Conservation (phyloP, 2,113 vertebrate species). For the Percina caprodes region DNA sequence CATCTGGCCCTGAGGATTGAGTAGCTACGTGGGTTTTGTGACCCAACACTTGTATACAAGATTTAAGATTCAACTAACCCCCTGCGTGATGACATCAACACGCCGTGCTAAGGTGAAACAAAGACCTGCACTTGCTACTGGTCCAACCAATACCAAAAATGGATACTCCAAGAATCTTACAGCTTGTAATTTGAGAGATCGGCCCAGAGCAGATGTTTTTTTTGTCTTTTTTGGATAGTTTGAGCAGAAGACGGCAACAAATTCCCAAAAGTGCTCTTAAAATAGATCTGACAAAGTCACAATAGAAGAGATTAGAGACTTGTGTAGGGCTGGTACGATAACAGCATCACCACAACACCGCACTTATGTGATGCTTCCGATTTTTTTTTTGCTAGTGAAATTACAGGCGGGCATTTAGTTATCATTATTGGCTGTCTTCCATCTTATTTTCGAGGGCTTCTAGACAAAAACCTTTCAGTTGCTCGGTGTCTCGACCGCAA, state of each 20-base stretch:
- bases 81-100: conserved; percentile 29
- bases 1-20: conserved; percentile 36
- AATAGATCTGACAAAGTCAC: conserved; percentile 38
- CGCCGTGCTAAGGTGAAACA: conserved; percentile 25
- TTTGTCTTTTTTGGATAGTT: conserved; percentile 11
- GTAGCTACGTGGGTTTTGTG: conserved; percentile 40
- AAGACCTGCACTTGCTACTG: conserved; percentile 24
- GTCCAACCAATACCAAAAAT: conserved; percentile 44
- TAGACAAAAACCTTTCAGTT: too few relatives aligned
- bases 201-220: background rate
- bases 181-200: conserved; percentile 52
- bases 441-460: too few relatives aligned
- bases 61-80: conserved; percentile 11
- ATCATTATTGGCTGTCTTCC: too few relatives aligned
- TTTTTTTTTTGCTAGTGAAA: too few relatives aligned
- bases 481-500: too few relatives aligned
- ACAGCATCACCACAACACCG: too few relatives aligned
- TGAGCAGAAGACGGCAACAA: conserved; percentile 8
- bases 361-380: too few relatives aligned
- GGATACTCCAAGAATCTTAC: conserved; percentile 25
- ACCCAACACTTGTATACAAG: conserved; percentile 12
- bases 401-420: too few relatives aligned
- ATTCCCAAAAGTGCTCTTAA: conserved; percentile 47
- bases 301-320: conserved; percentile 27
- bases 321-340: background rate